Evolutionary conservation across 2,797 vertebrate genomes (phyloP).

Genomic region (Trachurus trachurus): DNA sequence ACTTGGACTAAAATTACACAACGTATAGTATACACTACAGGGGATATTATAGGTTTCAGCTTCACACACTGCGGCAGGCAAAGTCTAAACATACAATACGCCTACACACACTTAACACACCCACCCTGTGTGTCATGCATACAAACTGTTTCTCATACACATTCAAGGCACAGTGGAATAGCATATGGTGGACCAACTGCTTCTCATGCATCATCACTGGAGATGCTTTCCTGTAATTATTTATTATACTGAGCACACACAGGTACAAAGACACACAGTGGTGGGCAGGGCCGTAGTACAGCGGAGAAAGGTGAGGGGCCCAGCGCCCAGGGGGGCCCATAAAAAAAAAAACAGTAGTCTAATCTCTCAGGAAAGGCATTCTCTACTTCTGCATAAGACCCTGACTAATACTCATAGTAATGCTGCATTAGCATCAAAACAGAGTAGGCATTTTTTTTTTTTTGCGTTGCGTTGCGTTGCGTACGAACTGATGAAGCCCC

Average conservation of each 20-base stretch:
- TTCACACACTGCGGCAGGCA: constrained; percentile 26
- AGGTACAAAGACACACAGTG: constrained; percentile 22
- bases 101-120: constrained; percentile 33
- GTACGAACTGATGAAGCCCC: too few relatives aligned
- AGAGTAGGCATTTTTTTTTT: too few relatives aligned
- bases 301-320: too few relatives aligned
- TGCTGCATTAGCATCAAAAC: too few relatives aligned
- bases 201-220: background rate
- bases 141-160: constrained; percentile 33
- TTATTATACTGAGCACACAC: constrained; percentile 29
- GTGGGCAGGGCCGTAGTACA: too few relatives aligned
- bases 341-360: too few relatives aligned
- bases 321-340: too few relatives aligned
- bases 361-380: too few relatives aligned
- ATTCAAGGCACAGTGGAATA: constrained; percentile 25
- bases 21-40: background rate
- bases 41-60: background rate
- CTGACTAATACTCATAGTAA: too few relatives aligned
- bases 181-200: constrained; percentile 56
- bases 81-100: constrained; percentile 12
- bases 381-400: too few relatives aligned
- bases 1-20: background rate
- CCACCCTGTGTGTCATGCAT: constrained; percentile 23
- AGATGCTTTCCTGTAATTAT: constrained; percentile 32
- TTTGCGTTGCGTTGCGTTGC: too few relatives aligned